Evolutionary conservation across 2,888 invertebrate genomes (phyloP), one percentile per base, ranked within the genome.

Genomic region (Celastrina argiolus): DNA sequence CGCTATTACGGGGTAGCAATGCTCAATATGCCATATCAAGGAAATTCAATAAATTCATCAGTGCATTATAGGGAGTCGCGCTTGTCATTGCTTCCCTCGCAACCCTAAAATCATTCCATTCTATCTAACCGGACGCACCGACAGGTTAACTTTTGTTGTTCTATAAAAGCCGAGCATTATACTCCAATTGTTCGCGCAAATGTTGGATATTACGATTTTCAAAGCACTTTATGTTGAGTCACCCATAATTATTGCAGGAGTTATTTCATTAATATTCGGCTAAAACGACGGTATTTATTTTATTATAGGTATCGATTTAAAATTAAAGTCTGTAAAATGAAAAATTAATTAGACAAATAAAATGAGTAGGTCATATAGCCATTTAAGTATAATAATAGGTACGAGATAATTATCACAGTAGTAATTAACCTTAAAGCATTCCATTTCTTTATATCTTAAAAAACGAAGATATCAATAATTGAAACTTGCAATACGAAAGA

Each of bases 141-240:
- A 89, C 91, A 91, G 91, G 91, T 90, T 89, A 87, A 86, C 90
- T 90, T 90, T 90, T 91, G 89, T 88, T 86, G 79, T 83, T 84
- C 78, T 77, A 87, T 81, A 87, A 89, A 87, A 85, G 88, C 87
- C 81, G 80, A 83, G 86, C 87, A 90, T 90, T 90, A 90, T 81
- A 81, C 78, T 79, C 80, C 83, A 80, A 89, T 89, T 90, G 89
- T 90, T 85, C 82, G 89, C 86, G 83, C 90, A 90, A 91, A 91
- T 91, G 90, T 88, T 81, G 85, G 78, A 79, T 80, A 88, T 88
- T 88, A 88, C 84, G n/a, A n/a, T n/a, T n/a, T n/a, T n/a, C n/a
- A 82, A 82, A 80, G 87, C 87, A 80, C 82, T 88, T 86, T 83
- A 75, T 83, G 78, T 84, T 74, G 74, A 75, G 70, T 84, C 82